These are phyloP conservation scores for Steinernema khuongi DNA, from an alignment of 1,140 invertebrate genomes.

Conservation along the genomic window DNA sequence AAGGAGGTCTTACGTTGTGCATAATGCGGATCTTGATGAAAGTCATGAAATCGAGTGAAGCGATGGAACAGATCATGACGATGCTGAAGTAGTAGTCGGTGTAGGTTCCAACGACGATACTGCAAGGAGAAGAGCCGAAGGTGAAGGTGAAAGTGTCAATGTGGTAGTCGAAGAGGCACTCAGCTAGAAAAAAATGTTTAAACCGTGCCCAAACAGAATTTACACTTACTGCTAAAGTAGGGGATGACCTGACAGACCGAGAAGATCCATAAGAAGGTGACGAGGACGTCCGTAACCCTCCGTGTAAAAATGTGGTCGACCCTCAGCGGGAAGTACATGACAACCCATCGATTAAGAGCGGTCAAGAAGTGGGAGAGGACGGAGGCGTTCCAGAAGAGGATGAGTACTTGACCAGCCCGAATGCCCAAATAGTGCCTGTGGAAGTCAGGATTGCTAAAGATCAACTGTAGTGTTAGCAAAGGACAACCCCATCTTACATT, in stretches of 20 bases:
- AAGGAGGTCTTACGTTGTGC: too few species aligned
- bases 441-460: neutral
- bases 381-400: neutral
- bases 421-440: neutral
- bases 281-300: neutral
- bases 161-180: neutral
- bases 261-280: neutral
- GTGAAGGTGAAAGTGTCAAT: neutral
- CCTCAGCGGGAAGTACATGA: neutral
- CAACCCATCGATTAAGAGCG: neutral
- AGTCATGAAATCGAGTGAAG: neutral
- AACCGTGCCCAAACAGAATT: too few species aligned
- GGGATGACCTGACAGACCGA: neutral
- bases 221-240: neutral
- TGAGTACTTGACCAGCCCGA: neutral
- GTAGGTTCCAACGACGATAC: neutral
- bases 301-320: neutral
- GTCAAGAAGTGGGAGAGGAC: neutral
- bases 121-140: neutral
- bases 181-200: neutral
- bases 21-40: neutral
- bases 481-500: neutral
- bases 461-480: too few species aligned
- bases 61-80: neutral
- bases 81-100: neutral